Evolutionary conservation across 2,888 invertebrate species (phyloP), one percentile per base, ranked within the genome.

Genomic region (Lepidochrysops patricia): DNA sequence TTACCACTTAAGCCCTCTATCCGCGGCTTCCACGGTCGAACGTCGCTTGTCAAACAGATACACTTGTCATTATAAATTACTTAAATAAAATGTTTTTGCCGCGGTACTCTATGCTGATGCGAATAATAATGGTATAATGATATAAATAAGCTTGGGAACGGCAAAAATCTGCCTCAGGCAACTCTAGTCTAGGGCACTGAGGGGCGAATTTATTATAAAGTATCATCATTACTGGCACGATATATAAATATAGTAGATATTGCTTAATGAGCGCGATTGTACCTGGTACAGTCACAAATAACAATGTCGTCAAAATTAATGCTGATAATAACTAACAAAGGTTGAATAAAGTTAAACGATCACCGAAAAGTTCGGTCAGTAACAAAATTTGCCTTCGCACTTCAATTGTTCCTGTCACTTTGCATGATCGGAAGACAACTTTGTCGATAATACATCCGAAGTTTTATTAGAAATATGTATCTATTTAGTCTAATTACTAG

Each of bases 11-110:
- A 77, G 74, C 77, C 76, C 79, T 25, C n/a, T 50, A 2, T 12
- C 12, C n/a, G 13, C 32, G 5, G 13, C 3, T 19, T 15, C 15
- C 19, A 54, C 19, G 19, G 19, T 29, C 19, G 32, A 54, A 54
- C 74, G 75, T 73, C 70, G 71, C 74, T 73, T 79, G 79, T 79
- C 76, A 74, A 74, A 77, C 75, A 81, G 80, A 82, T 83, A 81
- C 81, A 76, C 72, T 74, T 76, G 78, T 81, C 76, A 75, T 77
- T 72, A 75, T 75, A 79, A 80, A 82, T 82, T 81, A 54, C 32
- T 27, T 32, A 29, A 74, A 49, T 48, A 63, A 54, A 54, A 54
- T 54, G 32, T 54, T 23, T 54, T 19, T 9, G 2, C 50, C 25
- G n/a, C 25, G 13, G 27, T 19, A 52, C 52, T 52, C 32, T 54